phyloP scores from a whole-genome alignment of 2,797 vertebrate species.

The Helostoma temminkii region DNA sequence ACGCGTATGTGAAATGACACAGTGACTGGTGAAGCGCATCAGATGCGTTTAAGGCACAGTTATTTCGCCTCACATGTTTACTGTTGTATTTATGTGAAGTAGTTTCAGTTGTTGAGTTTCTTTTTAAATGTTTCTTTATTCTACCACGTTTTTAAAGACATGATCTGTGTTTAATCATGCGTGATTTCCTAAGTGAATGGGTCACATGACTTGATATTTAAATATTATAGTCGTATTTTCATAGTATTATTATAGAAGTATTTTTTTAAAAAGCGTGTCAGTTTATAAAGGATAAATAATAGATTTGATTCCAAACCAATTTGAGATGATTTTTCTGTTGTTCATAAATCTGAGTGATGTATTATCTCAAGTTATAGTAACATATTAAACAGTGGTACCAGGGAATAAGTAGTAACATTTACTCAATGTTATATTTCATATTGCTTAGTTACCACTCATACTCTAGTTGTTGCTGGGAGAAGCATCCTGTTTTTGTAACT shows the following conservation, averaged over 20 bases:
- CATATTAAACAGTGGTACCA: constrained; percentile 82
- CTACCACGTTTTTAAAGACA: background rate
- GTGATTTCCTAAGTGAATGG: no score
- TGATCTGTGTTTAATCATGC: background rate
- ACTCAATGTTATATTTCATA: constrained; percentile 41
- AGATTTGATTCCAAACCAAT: no score
- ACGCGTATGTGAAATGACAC: constrained; percentile 2
- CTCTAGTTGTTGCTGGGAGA: constrained; percentile 47
- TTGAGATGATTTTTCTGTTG: background rate
- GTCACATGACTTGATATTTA: no score
- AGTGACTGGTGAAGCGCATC: constrained; percentile 3
- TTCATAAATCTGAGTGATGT: background rate
- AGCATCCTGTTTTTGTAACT: constrained; percentile 20
- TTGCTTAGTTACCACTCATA: constrained; percentile 25
- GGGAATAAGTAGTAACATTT: constrained; percentile 86
- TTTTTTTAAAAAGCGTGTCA: no score
- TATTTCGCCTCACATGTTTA: constrained; percentile 9
- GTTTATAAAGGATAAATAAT: no score
- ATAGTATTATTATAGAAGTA: no score
- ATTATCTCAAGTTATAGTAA: no score
- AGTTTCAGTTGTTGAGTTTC: background rate
- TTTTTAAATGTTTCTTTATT: background rate
- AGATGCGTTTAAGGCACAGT: constrained; percentile 4
- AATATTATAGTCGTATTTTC: no score
- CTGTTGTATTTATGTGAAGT: background rate